Conservation (phyloP, 1,140 invertebrate genomes). For the Conus ventricosus region DNA sequence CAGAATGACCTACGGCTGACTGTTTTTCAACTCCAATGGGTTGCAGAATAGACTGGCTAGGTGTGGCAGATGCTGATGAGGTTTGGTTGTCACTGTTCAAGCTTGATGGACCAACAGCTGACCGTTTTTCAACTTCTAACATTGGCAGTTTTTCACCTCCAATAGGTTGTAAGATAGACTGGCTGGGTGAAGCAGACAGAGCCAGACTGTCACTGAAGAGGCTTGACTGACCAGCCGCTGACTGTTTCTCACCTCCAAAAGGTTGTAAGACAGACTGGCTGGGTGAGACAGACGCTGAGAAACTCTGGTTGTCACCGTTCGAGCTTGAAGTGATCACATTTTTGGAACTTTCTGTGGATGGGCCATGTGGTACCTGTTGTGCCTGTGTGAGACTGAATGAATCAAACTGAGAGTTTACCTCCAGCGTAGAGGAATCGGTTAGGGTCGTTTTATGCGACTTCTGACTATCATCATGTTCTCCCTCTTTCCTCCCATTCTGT, state of each 20-base stretch:
- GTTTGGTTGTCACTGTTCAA: conserved; percentile 10
- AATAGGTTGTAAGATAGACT: conserved; percentile 19
- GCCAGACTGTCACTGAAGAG: neutral
- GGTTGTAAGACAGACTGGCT: conserved; percentile 28
- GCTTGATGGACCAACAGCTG: neutral
- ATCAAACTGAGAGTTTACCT: neutral
- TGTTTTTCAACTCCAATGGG: neutral
- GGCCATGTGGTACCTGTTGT: too few relatives aligned
- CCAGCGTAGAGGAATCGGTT: neutral
- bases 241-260: neutral
- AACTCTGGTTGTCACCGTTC: too few relatives aligned
- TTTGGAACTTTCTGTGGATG: too few relatives aligned
- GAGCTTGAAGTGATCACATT: neutral
- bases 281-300: neutral
- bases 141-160: too few relatives aligned
- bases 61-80: neutral
- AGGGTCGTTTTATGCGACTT: neutral
- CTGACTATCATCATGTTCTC: neutral
- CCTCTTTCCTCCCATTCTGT: neutral
- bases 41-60: conserved; percentile 27
- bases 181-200: neutral
- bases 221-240: neutral
- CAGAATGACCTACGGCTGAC: neutral
- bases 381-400: too few relatives aligned
- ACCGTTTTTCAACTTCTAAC: neutral